Evolutionary conservation across 2,888 invertebrate species (phyloP), one percentile per base, ranked within the genome.

Genomic region (Xestoiulus laeticollis): DNA sequence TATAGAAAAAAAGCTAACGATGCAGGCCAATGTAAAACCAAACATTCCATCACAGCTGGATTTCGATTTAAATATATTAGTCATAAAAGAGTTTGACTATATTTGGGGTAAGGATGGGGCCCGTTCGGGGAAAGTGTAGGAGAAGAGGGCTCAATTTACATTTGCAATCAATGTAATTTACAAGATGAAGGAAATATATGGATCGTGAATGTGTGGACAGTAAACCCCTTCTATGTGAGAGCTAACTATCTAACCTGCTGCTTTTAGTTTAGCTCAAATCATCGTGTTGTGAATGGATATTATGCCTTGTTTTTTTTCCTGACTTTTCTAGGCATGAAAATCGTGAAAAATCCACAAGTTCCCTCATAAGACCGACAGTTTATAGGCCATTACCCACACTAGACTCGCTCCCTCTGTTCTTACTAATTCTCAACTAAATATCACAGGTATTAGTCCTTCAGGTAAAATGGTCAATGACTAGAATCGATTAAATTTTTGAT

Each of bases 391-490:
- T 30, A 26, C 78, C 78, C 22, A 8, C 30, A 22, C 26, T 30
- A 78, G 78, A 78, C 22, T 30, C 78, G 12, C 30, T 26, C 14
- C 6, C 33, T 78, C 78, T 14, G 78, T 30, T 78, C 78, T 78
- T 78, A 78, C 78, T 78, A 78, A 78, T 30, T 26, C 30, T 78
- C 78, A 78, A 30, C 78, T 78, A 78, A 78, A 26, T 78, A 78
- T 78, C 78, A 78, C 78, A 78, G 78, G 78, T 78, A 30, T 78
- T 78, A 78, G 78, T 78, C 78, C 30, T 78, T 78, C 78, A 78
- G 78, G 78, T 78, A 78, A 78, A 78, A 78, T 78, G 78, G 78
- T 78, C 78, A 78, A 30, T 78, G 78, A 78, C 78, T 78, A 78
- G 78, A 78, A 78, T 78, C 78, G 78, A 78, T 78, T 78, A 78